phyloP scores from a whole-genome alignment of 2,797 vertebrate genomes.

The Tadarida brasiliensis region DNA sequence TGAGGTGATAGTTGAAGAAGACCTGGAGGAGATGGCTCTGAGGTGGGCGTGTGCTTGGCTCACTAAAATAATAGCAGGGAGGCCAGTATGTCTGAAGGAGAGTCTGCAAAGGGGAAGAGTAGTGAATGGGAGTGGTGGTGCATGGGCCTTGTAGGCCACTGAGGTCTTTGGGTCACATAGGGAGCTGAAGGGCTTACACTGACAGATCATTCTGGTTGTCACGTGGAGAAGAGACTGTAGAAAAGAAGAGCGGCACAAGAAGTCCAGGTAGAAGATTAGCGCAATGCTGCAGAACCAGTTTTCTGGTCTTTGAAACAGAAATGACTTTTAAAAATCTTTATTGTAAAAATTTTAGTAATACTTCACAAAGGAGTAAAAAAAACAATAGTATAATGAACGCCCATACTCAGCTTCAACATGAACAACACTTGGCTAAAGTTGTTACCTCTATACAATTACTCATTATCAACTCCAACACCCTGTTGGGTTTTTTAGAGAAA shows the following conservation, averaged over 20 bases:
- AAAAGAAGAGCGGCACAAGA: neutral
- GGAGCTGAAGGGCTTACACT: neutral
- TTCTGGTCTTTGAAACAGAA: neutral
- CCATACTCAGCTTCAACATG: neutral
- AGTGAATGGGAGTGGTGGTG: rapidly evolving
- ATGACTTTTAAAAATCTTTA: neutral
- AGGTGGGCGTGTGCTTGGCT: neutral
- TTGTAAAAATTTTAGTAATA: neutral
- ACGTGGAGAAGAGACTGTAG: neutral
- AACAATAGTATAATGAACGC: neutral
- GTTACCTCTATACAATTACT: neutral
- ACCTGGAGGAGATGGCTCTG: neutral
- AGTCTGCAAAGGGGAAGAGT: neutral
- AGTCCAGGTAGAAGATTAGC: neutral
- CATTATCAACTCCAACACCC: neutral
- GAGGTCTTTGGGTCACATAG: neutral
- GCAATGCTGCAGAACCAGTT: neutral
- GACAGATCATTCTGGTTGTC: neutral
- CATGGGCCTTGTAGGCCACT: neutral
- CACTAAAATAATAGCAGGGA: neutral
- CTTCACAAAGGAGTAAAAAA: neutral
- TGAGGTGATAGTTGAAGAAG: neutral
- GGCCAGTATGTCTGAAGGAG: too few species aligned
- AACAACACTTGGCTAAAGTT: neutral
- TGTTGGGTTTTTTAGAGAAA: neutral